phyloP scores from a whole-genome alignment of 2,797 vertebrate genomes.

The Pteronotus mesoamericanus region DNA sequence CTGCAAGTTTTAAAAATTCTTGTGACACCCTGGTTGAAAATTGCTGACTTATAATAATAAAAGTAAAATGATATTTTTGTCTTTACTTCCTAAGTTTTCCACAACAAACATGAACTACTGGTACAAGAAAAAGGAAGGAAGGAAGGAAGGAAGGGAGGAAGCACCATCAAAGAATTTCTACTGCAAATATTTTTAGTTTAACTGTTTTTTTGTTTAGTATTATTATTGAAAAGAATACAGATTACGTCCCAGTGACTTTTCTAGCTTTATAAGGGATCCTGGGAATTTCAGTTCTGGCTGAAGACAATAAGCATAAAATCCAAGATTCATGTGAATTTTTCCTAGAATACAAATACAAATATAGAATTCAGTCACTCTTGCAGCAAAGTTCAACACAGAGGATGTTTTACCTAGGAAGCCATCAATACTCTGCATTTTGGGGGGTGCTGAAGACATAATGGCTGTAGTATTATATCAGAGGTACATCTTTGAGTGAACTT shows the following conservation, averaged over 20 bases:
- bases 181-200: background rate
- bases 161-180: background rate
- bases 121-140: background rate
- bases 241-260: conserved; percentile 11
- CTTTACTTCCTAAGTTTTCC: background rate
- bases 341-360: background rate
- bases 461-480: background rate
- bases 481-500: background rate
- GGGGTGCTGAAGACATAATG: background rate
- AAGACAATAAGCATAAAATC: background rate
- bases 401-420: background rate
- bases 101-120: background rate
- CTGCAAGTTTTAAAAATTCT: background rate
- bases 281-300: conserved; percentile 22
- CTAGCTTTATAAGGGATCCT: conserved; percentile 16
- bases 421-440: background rate
- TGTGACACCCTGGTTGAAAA: background rate
- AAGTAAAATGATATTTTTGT: background rate
- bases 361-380: background rate
- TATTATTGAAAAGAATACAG: background rate
- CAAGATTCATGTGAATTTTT: background rate
- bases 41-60: background rate
- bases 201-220: background rate
- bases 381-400: background rate
- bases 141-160: background rate